These are phyloP conservation scores for Elegia similella DNA, from an alignment of 2,888 invertebrate species.

Conservation along the genomic window DNA sequence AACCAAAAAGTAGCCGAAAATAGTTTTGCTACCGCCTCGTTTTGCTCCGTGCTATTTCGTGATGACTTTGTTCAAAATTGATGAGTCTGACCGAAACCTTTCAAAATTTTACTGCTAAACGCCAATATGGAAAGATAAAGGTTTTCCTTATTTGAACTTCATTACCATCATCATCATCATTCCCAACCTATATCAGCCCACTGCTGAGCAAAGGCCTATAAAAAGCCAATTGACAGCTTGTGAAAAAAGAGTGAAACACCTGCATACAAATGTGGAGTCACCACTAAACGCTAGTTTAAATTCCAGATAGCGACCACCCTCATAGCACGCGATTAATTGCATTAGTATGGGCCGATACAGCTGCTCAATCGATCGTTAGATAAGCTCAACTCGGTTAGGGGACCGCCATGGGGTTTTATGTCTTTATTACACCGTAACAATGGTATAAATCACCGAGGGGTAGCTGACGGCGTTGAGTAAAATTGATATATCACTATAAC, in stretches of 20 bases:
- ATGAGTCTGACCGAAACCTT: neutral
- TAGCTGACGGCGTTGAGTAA: constrained; percentile 44
- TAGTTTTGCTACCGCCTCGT: neutral
- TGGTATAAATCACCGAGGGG: constrained; percentile 48
- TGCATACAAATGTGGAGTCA: constrained; percentile 13
- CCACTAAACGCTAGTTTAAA: constrained; percentile 27
- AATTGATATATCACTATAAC: constrained; percentile 39
- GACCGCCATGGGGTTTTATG: constrained; percentile 48
- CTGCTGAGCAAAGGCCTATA: neutral
- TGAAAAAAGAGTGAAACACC: constrained; percentile 4
- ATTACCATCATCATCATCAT: no score
- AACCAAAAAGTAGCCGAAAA: constrained; percentile 5
- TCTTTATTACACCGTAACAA: constrained; percentile 61
- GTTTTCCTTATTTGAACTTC: no score
- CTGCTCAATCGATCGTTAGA: constrained; percentile 60
- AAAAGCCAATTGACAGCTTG: neutral
- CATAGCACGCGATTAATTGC: constrained; percentile 54
- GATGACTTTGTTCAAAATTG: constrained; percentile 1
- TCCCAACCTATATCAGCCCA: no score
- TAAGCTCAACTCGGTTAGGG: constrained; percentile 59
- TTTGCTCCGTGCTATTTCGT: neutral
- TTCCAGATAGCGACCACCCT: constrained; percentile 35
- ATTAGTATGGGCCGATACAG: constrained; percentile 55
- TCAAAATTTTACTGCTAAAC: neutral
- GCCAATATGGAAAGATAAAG: no score